Evolutionary conservation across 2,888 invertebrate genomes (phyloP), one percentile per base, ranked within the genome.

Genomic region (Heliconius cydno): DNA sequence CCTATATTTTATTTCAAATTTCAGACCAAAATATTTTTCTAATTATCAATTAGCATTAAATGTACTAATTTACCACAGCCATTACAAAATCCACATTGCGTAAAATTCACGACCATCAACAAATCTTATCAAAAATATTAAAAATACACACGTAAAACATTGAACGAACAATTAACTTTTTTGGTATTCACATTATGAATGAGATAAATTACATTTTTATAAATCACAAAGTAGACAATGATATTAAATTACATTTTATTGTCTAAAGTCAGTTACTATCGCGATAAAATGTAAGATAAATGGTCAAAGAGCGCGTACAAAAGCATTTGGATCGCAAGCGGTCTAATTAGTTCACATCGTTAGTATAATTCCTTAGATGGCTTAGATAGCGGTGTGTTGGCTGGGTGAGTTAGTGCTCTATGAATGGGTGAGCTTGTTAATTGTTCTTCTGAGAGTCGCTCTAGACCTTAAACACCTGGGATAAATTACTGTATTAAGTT

Each of bases 311-410:
- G 87, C 86, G 88, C 86, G 86, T 89, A 91, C 92, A 92, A 92
- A 92, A 91, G 87, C 87, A 86, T 86, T 84, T 89, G 86, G 89
- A 88, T 34, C 89, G 92, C 91, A 91, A 92, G 91, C 89, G 88
- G 85, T 86, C 91, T 91, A 94, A 94, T 94, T 94, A 94, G 90
- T 93, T 94, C 94, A 92, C 94, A 94, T 93, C 86, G 90, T 93
- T 93, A 93, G 87, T 90, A 89, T 92, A 92, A 92, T 91, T 83
- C 83, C 84, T 82, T 77, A 85, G 88, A 87, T 87, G 84, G 81
- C 81, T 85, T 86, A 83, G 86, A 86, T 89, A 88, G 86, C 81
- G 81, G 84, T 10, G 72, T 34, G 83, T 79, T 80, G 78, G 76
- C 85, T 78, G 73, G 76, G 75, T 79, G 81, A 82, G 84, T 83